Conservation (phyloP, 2,888 invertebrate species). For the Clanis bilineata region DNA sequence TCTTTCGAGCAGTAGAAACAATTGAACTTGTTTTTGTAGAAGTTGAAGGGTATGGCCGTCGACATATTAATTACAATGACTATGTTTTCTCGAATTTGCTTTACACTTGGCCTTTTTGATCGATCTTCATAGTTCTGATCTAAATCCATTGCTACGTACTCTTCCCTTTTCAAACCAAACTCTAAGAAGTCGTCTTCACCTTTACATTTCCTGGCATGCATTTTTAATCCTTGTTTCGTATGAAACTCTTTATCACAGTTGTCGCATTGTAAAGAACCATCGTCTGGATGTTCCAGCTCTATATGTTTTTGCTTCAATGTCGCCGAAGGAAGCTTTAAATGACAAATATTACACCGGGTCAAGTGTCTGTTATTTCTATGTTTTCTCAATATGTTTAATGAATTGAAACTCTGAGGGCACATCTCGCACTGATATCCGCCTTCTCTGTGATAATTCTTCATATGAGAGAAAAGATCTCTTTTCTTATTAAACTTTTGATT, state of each 20-base stretch:
- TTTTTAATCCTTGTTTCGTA: slow-evolving; percentile 68
- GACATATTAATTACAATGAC: slow-evolving; percentile 73
- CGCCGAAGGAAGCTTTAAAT: slow-evolving; percentile 65
- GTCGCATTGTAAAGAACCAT: slow-evolving; percentile 65
- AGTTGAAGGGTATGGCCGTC: slow-evolving; percentile 74
- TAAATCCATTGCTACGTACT: slow-evolving; percentile 55
- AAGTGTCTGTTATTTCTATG: slow-evolving; percentile 67
- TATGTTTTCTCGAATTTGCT: slow-evolving; percentile 70
- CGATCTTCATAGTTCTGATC: slow-evolving; percentile 57
- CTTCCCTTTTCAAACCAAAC: slow-evolving; percentile 59
- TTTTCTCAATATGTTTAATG: slow-evolving; percentile 66
- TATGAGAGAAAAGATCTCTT: slow-evolving; percentile 69
- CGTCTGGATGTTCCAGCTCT: slow-evolving; percentile 68
- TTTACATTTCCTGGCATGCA: slow-evolving; percentile 70
- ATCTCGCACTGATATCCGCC: slow-evolving; percentile 69
- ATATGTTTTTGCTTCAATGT: slow-evolving; percentile 69
- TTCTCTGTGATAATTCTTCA: slow-evolving; percentile 73
- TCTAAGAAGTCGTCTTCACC: slow-evolving; percentile 50
- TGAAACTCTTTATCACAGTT: slow-evolving; percentile 69
- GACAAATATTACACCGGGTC: slow-evolving; percentile 64
- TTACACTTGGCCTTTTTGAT: slow-evolving; percentile 62
- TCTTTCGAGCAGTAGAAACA: slow-evolving; percentile 76
- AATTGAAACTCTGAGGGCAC: slow-evolving; percentile 62
- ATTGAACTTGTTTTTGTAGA: slow-evolving; percentile 74
- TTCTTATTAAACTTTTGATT: slow-evolving; percentile 72